These are phyloP conservation scores for Merluccius polli DNA, from an alignment of 2,797 vertebrate species.

Conservation along the genomic window DNA sequence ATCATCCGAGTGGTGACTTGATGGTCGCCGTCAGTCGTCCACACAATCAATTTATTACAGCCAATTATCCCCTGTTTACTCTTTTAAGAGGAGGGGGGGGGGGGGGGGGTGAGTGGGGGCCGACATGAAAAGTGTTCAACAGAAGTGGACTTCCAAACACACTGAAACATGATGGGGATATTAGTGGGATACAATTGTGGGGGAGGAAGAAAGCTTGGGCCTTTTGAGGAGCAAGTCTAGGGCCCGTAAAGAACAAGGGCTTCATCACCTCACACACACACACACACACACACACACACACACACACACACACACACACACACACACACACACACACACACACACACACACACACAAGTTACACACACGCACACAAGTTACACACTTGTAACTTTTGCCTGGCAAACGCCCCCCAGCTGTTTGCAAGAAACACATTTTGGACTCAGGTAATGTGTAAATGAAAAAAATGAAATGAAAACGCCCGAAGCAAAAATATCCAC, in stretches of 20 bases:
- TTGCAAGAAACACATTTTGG: too few relatives aligned
- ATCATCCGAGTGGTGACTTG: slow-evolving; percentile 46
- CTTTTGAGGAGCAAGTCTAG: slow-evolving; percentile 16
- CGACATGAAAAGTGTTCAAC: slow-evolving; percentile 30
- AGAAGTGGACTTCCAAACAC: slow-evolving; percentile 18
- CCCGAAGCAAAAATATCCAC: too few relatives aligned
- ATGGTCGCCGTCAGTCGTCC: slow-evolving; percentile 47
- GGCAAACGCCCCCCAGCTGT: background rate
- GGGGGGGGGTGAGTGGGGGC: background rate
- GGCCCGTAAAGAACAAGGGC: background rate
- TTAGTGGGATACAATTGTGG: slow-evolving; percentile 8
- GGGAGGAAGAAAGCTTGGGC: slow-evolving; percentile 22
- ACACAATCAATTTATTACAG: slow-evolving; percentile 49
- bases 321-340: too few relatives aligned
- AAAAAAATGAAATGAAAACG: too few relatives aligned
- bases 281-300: too few relatives aligned
- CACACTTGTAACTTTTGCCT: too few relatives aligned
- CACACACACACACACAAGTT: too few relatives aligned
- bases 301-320: too few relatives aligned
- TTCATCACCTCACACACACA: too few relatives aligned
- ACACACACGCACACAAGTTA: too few relatives aligned
- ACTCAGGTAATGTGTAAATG: background rate
- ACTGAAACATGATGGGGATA: slow-evolving; percentile 12
- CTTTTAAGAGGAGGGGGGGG: slow-evolving; percentile 33
- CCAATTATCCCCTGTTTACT: slow-evolving; percentile 49